Percentiles rank a stretch among this genome's conserved stretches.
Conservation (phyloP, 2,113 vertebrate species). For the Butorides virescens region DNA sequence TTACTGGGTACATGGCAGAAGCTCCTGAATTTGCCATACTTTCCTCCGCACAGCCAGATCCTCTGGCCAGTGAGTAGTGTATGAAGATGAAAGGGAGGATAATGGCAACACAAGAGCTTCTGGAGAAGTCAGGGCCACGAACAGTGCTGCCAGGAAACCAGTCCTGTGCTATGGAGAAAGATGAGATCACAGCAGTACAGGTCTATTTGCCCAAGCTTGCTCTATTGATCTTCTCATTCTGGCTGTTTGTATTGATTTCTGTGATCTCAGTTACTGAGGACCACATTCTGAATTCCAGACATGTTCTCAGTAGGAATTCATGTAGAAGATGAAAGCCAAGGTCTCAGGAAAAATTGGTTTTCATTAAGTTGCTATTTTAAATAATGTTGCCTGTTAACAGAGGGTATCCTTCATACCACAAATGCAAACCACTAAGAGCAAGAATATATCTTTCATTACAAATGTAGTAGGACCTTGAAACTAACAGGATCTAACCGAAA, state of each 20-base stretch:
- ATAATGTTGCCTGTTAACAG: background rate
- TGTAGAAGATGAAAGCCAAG: background rate
- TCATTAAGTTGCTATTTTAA: background rate
- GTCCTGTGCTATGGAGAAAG: background rate
- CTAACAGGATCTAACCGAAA: background rate
- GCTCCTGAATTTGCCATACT: background rate
- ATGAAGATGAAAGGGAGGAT: background rate
- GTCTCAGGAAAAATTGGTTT: background rate
- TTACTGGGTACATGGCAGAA: background rate
- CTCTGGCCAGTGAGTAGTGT: background rate
- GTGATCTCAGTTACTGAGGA: conserved; percentile 5
- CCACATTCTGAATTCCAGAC: conserved; percentile 19
- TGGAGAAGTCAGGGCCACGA: background rate
- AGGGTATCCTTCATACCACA: background rate
- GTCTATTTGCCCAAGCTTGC: background rate
- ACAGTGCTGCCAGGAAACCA: background rate
- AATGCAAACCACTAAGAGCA: background rate
- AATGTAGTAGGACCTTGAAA: background rate
- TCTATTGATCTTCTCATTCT: conserved; percentile 37
- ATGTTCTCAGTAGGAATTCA: background rate
- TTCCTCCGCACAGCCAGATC: background rate
- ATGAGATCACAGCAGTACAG: background rate
- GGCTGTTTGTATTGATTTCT: conserved; percentile 38
- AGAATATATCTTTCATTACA: background rate
- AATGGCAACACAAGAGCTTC: background rate